Evolutionary conservation across 2,888 invertebrate genomes (phyloP).

Genomic region (Acrobasis consociella): DNA sequence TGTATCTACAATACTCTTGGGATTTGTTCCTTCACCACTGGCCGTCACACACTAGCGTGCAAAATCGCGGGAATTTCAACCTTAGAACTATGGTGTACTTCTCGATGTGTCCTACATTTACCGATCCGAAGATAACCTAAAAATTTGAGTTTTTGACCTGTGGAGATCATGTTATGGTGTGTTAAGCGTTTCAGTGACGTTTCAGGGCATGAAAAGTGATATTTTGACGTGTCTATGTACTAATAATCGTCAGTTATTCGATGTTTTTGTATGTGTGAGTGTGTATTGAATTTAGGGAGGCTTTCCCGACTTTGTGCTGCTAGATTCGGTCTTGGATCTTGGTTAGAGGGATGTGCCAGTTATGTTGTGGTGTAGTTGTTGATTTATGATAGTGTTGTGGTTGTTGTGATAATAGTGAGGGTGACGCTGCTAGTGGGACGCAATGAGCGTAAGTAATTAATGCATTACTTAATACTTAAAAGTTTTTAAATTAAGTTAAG

Average conservation of each 20-base stretch:
- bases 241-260: constrained; percentile 25
- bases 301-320: constrained; percentile 38
- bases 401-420: constrained; percentile 40
- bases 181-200: constrained; percentile 36
- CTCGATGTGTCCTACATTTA: constrained; percentile 72
- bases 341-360: constrained; percentile 26
- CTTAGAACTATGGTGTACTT: constrained; percentile 53
- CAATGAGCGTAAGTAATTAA: constrained; percentile 67
- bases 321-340: constrained; percentile 35
- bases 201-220: constrained; percentile 36
- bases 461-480: too few relatives aligned
- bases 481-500: too few relatives aligned
- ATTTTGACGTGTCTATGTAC: constrained; percentile 30
- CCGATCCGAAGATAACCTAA: constrained; percentile 76
- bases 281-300: constrained; percentile 35
- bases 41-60: constrained; percentile 53
- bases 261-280: constrained; percentile 32
- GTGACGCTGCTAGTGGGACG: constrained; percentile 34
- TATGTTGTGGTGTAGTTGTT: constrained; percentile 12
- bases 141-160: constrained; percentile 63
- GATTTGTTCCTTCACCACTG: constrained; percentile 41
- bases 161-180: constrained; percentile 49
- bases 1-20: constrained; percentile 42
- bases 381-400: constrained; percentile 46
- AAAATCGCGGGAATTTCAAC: constrained; percentile 57